phyloP scores from a whole-genome alignment of 2,888 invertebrate genomes.

The Dione vanillae region DNA sequence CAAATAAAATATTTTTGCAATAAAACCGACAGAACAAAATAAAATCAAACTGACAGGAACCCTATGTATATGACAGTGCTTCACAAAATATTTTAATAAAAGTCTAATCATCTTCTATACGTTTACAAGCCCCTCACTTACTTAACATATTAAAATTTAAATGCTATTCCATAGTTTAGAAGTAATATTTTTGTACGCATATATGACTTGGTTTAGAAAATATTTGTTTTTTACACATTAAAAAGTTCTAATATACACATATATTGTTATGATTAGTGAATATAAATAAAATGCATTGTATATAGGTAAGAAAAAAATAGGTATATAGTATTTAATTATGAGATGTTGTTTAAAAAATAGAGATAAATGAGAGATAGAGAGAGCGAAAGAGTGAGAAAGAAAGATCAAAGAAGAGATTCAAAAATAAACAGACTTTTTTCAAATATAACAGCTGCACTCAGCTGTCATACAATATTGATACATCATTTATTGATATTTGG shows the following conservation, averaged over 20 bases:
- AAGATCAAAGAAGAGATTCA: conserved; percentile 29
- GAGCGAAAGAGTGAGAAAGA: conserved; percentile 16
- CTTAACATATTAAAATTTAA: conserved; percentile 22
- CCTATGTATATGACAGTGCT: conserved; percentile 16
- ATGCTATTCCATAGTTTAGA: conserved; percentile 21
- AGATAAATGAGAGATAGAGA: not conserved
- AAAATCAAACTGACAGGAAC: conserved; percentile 31
- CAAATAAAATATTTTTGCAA: not conserved
- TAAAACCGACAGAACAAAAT: too few species aligned
- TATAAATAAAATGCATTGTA: conserved; percentile 6
- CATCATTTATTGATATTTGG: not conserved
- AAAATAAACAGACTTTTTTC: not conserved
- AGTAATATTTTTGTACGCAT: conserved; percentile 29
- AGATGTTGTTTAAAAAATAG: conserved; percentile 4
- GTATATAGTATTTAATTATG: not conserved
- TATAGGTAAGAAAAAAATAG: not conserved
- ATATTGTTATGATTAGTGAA: not conserved
- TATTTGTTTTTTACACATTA: conserved; percentile 14
- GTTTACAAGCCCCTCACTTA: conserved; percentile 11
- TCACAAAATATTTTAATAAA: conserved; percentile 18
- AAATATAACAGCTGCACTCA: not conserved
- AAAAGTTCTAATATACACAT: conserved; percentile 10
- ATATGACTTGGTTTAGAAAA: conserved; percentile 25
- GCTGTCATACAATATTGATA: conserved; percentile 8
- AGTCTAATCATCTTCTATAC: not conserved